phyloP scores from a whole-genome alignment of 2,888 invertebrate genomes.

The Pomacea canaliculata region DNA sequence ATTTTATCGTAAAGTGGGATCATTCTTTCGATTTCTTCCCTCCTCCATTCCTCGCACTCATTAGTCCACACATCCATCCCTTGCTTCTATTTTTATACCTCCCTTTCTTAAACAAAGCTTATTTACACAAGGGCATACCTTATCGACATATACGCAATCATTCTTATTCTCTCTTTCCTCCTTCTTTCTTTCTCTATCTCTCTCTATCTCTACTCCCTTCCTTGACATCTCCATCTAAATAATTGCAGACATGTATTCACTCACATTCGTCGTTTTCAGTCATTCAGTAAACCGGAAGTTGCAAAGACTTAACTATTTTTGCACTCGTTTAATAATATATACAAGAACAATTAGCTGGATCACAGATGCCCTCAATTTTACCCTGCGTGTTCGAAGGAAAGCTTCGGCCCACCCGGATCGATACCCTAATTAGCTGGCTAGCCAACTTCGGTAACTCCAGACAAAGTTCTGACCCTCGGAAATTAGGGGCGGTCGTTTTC shows the following conservation, averaged over 20 bases:
- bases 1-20: not conserved
- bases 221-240: not conserved
- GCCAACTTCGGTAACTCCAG: too few species aligned
- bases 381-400: too few species aligned
- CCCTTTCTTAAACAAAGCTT: not conserved
- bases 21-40: not conserved
- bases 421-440: too few species aligned
- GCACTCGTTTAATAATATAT: too few species aligned
- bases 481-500: too few species aligned
- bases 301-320: not conserved
- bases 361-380: too few species aligned
- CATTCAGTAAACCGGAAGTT: not conserved
- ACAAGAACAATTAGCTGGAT: too few species aligned
- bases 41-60: not conserved
- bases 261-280: too few species aligned
- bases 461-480: too few species aligned
- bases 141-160: not conserved
- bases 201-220: not conserved
- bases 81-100: not conserved
- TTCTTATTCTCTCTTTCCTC: not conserved
- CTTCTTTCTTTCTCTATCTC: not conserved
- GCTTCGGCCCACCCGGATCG: too few species aligned
- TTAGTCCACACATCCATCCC: not conserved
- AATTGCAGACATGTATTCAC: too few species aligned
- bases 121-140: not conserved